Evolutionary conservation across 2,888 invertebrate species (phyloP).

Genomic region (Brachyptera risi): DNA sequence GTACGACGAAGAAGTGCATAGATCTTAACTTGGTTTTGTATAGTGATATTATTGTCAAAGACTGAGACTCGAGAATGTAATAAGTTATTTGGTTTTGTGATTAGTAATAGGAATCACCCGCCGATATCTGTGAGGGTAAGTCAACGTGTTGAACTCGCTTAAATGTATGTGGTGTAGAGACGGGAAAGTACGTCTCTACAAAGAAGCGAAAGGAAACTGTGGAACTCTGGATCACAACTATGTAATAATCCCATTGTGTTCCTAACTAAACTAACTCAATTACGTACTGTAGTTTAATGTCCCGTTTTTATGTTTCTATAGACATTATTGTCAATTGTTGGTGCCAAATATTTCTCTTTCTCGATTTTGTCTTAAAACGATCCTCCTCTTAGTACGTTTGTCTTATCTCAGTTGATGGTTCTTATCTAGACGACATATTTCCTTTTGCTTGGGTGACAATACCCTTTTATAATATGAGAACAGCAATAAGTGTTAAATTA

Average conservation of each 20-base stretch:
- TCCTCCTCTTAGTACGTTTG: slow-evolving; percentile 10
- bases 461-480: slow-evolving; percentile 43
- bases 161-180: neutral
- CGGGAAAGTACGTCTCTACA: neutral
- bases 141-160: neutral
- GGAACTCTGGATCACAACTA: slow-evolving; percentile 26
- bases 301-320: slow-evolving; percentile 21
- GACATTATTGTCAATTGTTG: slow-evolving; percentile 18
- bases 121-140: slow-evolving; percentile 8
- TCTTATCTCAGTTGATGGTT: slow-evolving; percentile 8
- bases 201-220: slow-evolving; percentile 31
- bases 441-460: slow-evolving; percentile 38
- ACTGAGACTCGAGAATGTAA: slow-evolving; percentile 3
- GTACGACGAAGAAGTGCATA: too few relatives aligned
- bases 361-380: slow-evolving; percentile 10
- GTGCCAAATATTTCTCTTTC: slow-evolving; percentile 28
- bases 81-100: neutral
- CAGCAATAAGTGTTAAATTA: slow-evolving; percentile 48
- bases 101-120: neutral
- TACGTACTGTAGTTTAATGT: slow-evolving; percentile 6
- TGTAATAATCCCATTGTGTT: slow-evolving; percentile 15
- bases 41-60: neutral
- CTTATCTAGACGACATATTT: slow-evolving; percentile 28
- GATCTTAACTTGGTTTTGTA: too few relatives aligned
- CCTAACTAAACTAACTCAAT: slow-evolving; percentile 11